A percentile compares a stretch with the other conserved stretches of the same genome.
Conservation (phyloP, 2,797 vertebrate genomes). For the Sandelia bainsii region DNA sequence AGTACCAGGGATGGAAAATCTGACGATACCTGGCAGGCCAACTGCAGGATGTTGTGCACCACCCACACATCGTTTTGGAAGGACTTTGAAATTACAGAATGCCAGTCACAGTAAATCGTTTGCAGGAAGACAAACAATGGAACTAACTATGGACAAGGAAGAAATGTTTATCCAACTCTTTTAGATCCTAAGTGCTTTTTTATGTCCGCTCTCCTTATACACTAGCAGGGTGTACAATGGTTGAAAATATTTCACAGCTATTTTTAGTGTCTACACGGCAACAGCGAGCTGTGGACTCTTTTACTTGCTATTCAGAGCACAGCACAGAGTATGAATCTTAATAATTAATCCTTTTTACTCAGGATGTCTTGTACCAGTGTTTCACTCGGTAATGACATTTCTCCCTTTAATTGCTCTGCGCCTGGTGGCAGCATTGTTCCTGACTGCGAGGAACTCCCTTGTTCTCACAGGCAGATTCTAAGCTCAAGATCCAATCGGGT, state of each 20-base stretch:
- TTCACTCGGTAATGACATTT: constrained; percentile 52
- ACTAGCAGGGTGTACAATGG: neutral
- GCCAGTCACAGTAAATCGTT: constrained; percentile 28
- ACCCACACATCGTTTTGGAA: constrained; percentile 28
- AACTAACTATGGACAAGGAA: neutral
- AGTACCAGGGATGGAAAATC: constrained; percentile 57
- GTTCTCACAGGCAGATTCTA: neutral
- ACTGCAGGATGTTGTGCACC: constrained; percentile 28
- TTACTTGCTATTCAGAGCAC: constrained; percentile 51
- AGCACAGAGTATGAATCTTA: constrained; percentile 48
- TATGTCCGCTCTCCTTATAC: neutral
- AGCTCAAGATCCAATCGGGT: neutral
- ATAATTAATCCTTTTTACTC: constrained; percentile 62
- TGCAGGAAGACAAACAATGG: constrained; percentile 22
- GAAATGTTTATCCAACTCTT: constrained; percentile 3
- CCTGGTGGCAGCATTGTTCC: constrained; percentile 33
- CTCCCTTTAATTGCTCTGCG: constrained; percentile 53
- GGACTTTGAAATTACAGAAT: constrained; percentile 22
- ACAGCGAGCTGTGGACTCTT: constrained; percentile 10
- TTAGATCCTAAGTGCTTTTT: constrained; percentile 12
- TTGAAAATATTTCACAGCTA: constrained; percentile 2
- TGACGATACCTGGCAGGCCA: constrained; percentile 53
- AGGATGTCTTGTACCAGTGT: constrained; percentile 38
- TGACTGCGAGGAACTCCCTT: constrained; percentile 13
- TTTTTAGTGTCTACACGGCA: constrained; percentile 20